Conservation (phyloP, 2,113 vertebrate species). For the Chiloscyllium plagiosum region DNA sequence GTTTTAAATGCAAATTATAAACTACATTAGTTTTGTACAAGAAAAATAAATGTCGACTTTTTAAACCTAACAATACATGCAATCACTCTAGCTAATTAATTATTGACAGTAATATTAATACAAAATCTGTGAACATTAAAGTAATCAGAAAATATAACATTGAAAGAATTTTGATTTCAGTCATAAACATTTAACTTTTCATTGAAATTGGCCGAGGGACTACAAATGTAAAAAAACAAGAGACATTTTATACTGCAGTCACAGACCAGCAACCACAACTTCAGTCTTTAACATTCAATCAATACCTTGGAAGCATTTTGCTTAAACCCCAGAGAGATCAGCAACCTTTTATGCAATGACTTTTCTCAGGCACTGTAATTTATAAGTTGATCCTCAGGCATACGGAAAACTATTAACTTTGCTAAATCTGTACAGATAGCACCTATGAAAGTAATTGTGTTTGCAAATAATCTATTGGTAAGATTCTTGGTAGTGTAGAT, state of each 20-base stretch:
- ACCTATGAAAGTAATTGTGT: neutral
- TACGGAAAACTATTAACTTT: slow-evolving; percentile 2
- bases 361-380: slow-evolving; percentile 19
- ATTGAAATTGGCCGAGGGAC: neutral
- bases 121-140: neutral
- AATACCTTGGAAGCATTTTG: neutral
- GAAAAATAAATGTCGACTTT: too few relatives aligned
- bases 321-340: neutral
- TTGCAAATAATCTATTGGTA: neutral
- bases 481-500: too few relatives aligned
- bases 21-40: too few relatives aligned
- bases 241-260: neutral
- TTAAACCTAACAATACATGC: too few relatives aligned
- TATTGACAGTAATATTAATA: neutral
- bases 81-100: too few relatives aligned
- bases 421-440: neutral
- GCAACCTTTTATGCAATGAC: neutral
- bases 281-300: slow-evolving; percentile 28
- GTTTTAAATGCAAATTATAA: too few relatives aligned
- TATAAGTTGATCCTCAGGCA: slow-evolving; percentile 4
- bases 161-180: neutral
- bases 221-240: neutral
- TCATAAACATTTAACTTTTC: neutral
- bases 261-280: neutral
- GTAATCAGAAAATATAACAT: neutral